Evolutionary conservation across 2,888 invertebrate species (phyloP).

Genomic region (Ochlodes sylvanus): DNA sequence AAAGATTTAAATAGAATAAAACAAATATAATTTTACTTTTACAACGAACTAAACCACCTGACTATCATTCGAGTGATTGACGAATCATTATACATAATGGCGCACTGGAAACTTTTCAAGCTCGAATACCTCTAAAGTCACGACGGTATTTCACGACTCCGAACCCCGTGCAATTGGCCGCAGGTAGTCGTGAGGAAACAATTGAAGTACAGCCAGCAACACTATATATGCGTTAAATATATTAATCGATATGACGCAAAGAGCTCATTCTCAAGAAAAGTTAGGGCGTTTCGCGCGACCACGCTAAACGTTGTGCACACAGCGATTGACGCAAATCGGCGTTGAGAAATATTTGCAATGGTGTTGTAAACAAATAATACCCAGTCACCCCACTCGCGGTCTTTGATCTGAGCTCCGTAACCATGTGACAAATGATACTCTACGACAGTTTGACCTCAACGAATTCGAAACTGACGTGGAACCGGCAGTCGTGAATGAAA

Average conservation of each 20-base stretch:
- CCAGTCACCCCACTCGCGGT: slow-evolving; percentile 13
- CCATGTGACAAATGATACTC: slow-evolving; percentile 24
- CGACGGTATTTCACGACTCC: slow-evolving; percentile 36
- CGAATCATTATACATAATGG: slow-evolving; percentile 28
- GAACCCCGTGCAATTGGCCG: slow-evolving; percentile 34
- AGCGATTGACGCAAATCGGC: slow-evolving; percentile 67
- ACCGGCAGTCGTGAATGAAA: slow-evolving; percentile 4
- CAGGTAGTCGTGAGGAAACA: slow-evolving; percentile 52
- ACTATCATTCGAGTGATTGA: slow-evolving; percentile 21
- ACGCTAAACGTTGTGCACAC: slow-evolving; percentile 68
- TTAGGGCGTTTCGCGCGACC: slow-evolving; percentile 61
- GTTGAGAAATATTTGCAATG: slow-evolving; percentile 27
- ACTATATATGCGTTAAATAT: slow-evolving; percentile 50
- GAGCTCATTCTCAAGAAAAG: slow-evolving; percentile 52
- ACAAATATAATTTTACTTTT: background rate
- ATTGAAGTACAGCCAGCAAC: slow-evolving; percentile 51
- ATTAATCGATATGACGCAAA: slow-evolving; percentile 66
- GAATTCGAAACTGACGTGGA: slow-evolving; percentile 7
- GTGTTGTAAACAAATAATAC: slow-evolving; percentile 30
- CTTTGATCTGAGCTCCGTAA: slow-evolving; percentile 15
- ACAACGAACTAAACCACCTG: slow-evolving; percentile 13
- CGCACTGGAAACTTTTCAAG: slow-evolving; percentile 26
- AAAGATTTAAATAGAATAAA: too few species aligned
- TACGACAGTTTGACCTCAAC: slow-evolving; percentile 19
- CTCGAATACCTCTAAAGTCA: slow-evolving; percentile 27